Conservation (phyloP, 2,888 invertebrate genomes). For the Megastigmus dorsalis region DNA sequence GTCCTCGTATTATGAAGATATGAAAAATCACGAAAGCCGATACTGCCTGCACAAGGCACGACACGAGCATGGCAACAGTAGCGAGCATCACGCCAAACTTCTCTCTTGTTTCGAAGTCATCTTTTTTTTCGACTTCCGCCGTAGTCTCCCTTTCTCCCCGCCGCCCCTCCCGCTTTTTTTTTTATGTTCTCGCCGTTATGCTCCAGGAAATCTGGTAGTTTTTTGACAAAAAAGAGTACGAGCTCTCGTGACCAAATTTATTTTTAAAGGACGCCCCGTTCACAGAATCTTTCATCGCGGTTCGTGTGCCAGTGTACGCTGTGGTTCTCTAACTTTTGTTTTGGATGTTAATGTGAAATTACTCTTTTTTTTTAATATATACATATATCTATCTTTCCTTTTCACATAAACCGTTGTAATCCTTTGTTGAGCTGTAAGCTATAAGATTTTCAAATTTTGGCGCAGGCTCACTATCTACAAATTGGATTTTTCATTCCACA, state of each 20-base stretch:
- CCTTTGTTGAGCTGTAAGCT: too few relatives aligned
- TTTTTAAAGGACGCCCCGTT: conserved; percentile 1
- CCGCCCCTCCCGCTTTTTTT: background rate
- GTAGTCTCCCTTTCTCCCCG: background rate
- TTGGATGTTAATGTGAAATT: background rate
- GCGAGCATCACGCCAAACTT: background rate
- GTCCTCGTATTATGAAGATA: background rate
- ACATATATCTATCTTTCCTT: too few relatives aligned
- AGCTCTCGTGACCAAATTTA: conserved; percentile 2
- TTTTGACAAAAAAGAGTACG: background rate
- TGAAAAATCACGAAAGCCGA: conserved; percentile 7
- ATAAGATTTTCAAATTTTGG: too few relatives aligned
- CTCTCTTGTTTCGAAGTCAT: conserved; percentile 16
- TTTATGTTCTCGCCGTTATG: conserved; percentile 1
- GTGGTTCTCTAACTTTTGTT: background rate
- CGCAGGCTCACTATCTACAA: too few relatives aligned
- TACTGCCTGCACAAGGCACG: background rate
- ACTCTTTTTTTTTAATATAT: background rate
- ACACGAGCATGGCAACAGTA: background rate
- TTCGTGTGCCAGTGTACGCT: too few relatives aligned
- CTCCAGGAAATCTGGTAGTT: conserved; percentile 23
- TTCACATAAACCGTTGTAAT: too few relatives aligned
- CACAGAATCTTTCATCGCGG: background rate
- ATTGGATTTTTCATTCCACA: too few relatives aligned
- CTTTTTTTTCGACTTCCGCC: conserved; percentile 33